phyloP scores from a whole-genome alignment of 2,888 invertebrate genomes.

The Ganaspis brasiliensis region DNA sequence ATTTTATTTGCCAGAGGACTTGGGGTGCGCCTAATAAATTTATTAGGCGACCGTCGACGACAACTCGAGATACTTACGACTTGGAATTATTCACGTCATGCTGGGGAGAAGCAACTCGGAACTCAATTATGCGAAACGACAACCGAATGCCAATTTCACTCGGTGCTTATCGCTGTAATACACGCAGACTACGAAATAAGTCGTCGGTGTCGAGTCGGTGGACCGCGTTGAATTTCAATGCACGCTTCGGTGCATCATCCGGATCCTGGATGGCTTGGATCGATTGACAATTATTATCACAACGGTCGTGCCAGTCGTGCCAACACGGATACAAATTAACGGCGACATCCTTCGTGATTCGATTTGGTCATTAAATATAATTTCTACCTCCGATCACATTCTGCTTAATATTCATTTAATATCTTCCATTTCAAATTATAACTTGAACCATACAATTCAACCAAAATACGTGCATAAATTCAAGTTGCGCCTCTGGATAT shows the following conservation, averaged over 20 bases:
- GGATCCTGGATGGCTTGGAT: slow-evolving; percentile 60
- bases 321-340: slow-evolving; percentile 49
- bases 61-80: slow-evolving; percentile 46
- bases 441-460: too few relatives aligned
- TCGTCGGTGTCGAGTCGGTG: slow-evolving; percentile 68
- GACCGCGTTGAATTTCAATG: slow-evolving; percentile 68
- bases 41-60: slow-evolving; percentile 49
- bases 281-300: slow-evolving; percentile 69
- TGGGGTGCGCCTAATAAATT: slow-evolving; percentile 45
- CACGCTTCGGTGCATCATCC: slow-evolving; percentile 54
- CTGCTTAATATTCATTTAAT: not conserved
- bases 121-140: slow-evolving; percentile 78
- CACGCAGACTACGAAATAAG: slow-evolving; percentile 72
- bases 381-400: slow-evolving; percentile 23
- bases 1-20: slow-evolving; percentile 32
- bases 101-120: slow-evolving; percentile 73
- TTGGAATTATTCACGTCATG: slow-evolving; percentile 75
- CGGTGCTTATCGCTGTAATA: slow-evolving; percentile 71
- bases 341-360: slow-evolving; percentile 20
- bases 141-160: slow-evolving; percentile 77
- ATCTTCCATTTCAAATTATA: too few relatives aligned
- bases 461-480: too few relatives aligned
- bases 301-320: slow-evolving; percentile 57
- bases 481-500: too few relatives aligned
- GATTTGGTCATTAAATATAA: slow-evolving; percentile 47